Evolutionary conservation across 2,113 vertebrate genomes (phyloP), one percentile per base, ranked within the genome.

Genomic region (Micromys minutus): DNA sequence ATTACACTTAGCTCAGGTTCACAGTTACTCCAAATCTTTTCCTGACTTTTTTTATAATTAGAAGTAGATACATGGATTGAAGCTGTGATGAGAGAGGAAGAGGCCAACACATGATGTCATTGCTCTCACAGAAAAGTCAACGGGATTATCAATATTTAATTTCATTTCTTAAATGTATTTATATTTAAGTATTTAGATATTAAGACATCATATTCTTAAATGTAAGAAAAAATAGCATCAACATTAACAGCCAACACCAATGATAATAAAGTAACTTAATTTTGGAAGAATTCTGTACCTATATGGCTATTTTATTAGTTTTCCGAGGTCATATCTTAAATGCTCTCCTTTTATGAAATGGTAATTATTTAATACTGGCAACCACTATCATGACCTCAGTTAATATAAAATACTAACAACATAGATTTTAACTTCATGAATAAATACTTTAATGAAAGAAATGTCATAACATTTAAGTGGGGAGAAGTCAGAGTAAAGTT

Each of bases 321-420:
- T 87, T 76, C 17, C 11, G 77, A 10, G 15, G 21, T 3, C 26
- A 36, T 67, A 17, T 61, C 5, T 55, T 72, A 79, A n/a, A 8
- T 75, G 45, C 13, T 65, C 13, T 90, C 16, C 34, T 42, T 95
- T 93, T 50, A 88, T 11, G 34, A 45, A 13, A 11, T 22, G 10
- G 11, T 81, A 90, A 71, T 2, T 26, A 1, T 72, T 74, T 34
- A 55, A 16, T 71, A 4, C 7, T 65, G 26, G 6, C 9, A 85
- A 13, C 79, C 29, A 55, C 59, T 74, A 75, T 36, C 67, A 95
- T 93, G 39, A 92, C 61, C 50, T 93, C 36, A n/a, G 88, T 24
- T 65, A 79, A 92, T 94, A 79, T n/a, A 87, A 89, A 71, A 55
- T 63, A 61, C 24, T 90, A 52, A 65, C 8, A 81, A 88, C 89